Base-by-base conservation (phyloP, 2,797 vertebrate genomes). In the Setipinna tenuifilis region DNA sequence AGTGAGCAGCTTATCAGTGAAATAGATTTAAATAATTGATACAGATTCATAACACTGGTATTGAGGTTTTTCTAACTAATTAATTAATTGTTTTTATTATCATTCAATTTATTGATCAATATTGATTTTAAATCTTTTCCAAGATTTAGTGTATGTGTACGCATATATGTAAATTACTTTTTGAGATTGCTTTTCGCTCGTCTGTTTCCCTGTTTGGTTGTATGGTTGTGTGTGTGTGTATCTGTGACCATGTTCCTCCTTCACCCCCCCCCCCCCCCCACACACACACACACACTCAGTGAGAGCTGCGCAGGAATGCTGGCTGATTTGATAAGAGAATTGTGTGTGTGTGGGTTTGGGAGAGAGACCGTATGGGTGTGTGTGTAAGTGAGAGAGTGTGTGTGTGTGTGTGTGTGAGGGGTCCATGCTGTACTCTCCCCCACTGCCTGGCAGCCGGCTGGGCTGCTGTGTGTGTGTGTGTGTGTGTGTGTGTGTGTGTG, bases 291-390 rank as follows among this genome's bases (percentile, higher is more conserved):
- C 14, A 14, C 50, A 44, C 31, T 44, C 31, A 44, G 31, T 78
- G 17, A 78, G 16, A 21, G 71, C 35, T 78, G 31, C 71, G 1
- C 6, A 35, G 71, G 71, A 78, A 78, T 78, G 71, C 71, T 78
- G 71, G 71, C 31, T 41, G 71, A 35, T n/a, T 78, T 35, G 71
- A 78, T 78, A 78, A 78, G 71, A 44, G 71, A 31, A 12, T 31
- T 14, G 28, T 14, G 65, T 71, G 65, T 35, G 65, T 31, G 65
- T 35, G 65, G 35, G 65, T 71, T 11, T 35, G 28, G 21, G 71
- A 10, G 50, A 10, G 50, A 10, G 50, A 3, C 0, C 44, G 71
- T 78, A 31, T 44, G 68, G 35, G 68, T 41, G 68, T 68, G 25
- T 16, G 25, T 68, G 25, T 28, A n/a, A 25, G 62, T 65, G 62